These are phyloP conservation scores for Hemicentrotus pulcherrimus DNA, from an alignment of 35 echinoderm and acorn worm genomes.

Conservation along the genomic window DNA sequence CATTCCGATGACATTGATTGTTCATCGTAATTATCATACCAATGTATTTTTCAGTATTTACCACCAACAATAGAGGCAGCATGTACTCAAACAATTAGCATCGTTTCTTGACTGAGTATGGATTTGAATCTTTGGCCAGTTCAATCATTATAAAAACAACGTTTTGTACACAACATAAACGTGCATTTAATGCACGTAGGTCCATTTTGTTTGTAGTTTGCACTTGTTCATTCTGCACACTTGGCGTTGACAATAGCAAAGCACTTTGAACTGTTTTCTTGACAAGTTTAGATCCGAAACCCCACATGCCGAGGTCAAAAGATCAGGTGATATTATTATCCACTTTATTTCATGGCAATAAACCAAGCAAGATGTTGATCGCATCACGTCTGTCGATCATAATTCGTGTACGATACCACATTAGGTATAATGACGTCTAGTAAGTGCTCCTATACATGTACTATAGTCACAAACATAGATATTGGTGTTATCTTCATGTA, in stretches of 20 bases:
- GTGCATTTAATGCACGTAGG: no score
- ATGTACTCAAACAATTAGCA: no score
- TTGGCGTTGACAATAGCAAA: background rate
- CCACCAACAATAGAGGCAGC: no score
- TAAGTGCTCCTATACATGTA: no score
- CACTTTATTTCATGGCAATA: background rate
- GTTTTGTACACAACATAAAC: background rate
- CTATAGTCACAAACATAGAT: no score
- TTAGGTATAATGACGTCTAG: background rate
- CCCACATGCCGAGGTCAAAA: background rate
- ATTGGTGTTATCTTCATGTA: no score
- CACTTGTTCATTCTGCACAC: background rate
- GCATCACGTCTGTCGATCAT: background rate
- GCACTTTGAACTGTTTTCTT: background rate
- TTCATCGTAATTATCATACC: no score
- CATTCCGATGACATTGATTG: no score
- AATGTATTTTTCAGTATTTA: no score
- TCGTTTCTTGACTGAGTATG: no score
- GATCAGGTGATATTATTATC: background rate
- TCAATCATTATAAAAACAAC: background rate
- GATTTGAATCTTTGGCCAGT: no score
- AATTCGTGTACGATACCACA: background rate
- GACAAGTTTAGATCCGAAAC: slow-evolving; percentile 1
- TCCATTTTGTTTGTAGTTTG: no score
- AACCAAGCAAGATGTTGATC: background rate